Percentiles rank a stretch among this genome's conserved stretches.
Conservation (phyloP, 2,113 vertebrate genomes). For the Megaceryle torquata region DNA sequence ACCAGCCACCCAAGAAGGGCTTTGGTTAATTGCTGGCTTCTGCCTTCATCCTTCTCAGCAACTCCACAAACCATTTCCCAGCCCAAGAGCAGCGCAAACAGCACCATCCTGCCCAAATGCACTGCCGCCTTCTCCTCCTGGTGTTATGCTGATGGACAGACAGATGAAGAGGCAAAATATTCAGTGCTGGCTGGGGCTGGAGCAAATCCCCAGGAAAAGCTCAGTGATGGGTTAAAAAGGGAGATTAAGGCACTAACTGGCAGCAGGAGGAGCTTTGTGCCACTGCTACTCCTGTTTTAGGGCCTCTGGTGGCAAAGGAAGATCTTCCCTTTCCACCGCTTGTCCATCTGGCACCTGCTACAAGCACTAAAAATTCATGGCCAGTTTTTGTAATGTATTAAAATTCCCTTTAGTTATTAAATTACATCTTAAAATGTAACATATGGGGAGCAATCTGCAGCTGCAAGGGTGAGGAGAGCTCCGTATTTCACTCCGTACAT, state of each 20-base stretch:
- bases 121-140: neutral
- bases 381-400: constrained; percentile 14
- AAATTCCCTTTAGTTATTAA: constrained; percentile 20
- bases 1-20: neutral
- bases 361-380: constrained; percentile 10
- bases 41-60: neutral
- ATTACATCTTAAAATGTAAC: constrained; percentile 14
- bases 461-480: constrained; percentile 1
- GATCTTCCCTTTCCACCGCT: neutral
- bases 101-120: neutral
- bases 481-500: neutral
- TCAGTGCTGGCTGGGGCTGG: neutral
- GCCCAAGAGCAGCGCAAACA: fast-evolving
- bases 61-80: neutral
- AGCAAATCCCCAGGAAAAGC: neutral
- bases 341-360: constrained; percentile 26
- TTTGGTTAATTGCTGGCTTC: neutral
- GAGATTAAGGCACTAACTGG: neutral
- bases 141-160: neutral
- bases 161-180: neutral
- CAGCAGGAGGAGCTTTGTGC: neutral
- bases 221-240: neutral
- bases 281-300: neutral
- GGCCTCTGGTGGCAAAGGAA: neutral
- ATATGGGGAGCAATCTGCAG: constrained; percentile 36